These are phyloP conservation scores for Thamnophis sirtalis DNA, from an alignment of 2,113 vertebrate species.

Conservation along the genomic window DNA sequence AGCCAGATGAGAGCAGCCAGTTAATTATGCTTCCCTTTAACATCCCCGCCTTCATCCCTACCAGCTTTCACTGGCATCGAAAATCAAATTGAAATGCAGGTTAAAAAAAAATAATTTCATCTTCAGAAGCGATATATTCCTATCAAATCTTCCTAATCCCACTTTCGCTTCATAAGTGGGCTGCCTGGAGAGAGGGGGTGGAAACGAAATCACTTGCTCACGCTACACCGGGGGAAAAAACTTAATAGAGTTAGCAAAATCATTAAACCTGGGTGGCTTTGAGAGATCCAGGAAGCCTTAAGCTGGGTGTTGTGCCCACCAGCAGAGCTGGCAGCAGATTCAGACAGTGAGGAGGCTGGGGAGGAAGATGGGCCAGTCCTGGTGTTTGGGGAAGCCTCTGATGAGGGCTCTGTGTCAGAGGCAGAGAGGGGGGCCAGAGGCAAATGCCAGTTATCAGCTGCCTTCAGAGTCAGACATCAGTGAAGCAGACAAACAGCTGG, in stretches of 20 bases:
- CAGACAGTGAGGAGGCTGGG: no score
- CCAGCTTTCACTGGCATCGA: constrained; percentile 31
- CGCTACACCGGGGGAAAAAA: constrained; percentile 33
- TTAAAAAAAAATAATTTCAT: constrained; percentile 42
- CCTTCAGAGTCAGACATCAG: no score
- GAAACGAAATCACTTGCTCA: constrained; percentile 19
- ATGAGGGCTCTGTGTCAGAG: no score
- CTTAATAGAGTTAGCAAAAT: constrained; percentile 55
- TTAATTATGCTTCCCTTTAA: constrained; percentile 25
- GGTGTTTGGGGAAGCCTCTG: no score
- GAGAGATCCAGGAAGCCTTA: not conserved
- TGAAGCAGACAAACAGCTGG: no score
- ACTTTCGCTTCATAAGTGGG: constrained; percentile 48
- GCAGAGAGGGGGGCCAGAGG: no score
- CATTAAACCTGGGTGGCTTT: constrained; percentile 58
- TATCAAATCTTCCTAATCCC: constrained; percentile 53
- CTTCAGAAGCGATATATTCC: constrained; percentile 56
- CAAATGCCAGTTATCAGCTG: no score
- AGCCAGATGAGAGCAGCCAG: constrained; percentile 24
- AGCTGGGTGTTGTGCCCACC: not conserved
- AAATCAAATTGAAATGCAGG: constrained; percentile 50
- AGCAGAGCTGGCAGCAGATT: no score
- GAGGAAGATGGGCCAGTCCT: no score
- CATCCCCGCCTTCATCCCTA: not conserved
- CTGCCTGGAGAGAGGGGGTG: constrained; percentile 37